phyloP scores from a whole-genome alignment of 2,888 invertebrate species.

The Watsonalla binaria region DNA sequence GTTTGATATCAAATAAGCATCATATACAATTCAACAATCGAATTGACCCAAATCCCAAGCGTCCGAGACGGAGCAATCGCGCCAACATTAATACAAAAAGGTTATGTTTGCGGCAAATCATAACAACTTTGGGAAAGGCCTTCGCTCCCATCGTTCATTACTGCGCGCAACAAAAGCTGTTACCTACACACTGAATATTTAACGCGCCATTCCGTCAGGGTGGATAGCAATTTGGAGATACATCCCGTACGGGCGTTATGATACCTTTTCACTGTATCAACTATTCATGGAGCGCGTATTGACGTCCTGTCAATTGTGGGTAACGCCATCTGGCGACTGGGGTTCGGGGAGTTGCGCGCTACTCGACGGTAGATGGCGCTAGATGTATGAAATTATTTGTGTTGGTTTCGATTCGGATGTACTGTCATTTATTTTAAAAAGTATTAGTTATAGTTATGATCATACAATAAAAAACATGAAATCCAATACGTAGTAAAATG shows the following conservation, averaged over 20 bases:
- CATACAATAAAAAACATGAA: too few species aligned
- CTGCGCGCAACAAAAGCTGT: slow-evolving; percentile 63
- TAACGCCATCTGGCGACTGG: slow-evolving; percentile 48
- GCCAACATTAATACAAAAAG: not conserved
- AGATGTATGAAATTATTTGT: slow-evolving; percentile 6
- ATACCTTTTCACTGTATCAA: slow-evolving; percentile 51
- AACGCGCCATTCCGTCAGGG: slow-evolving; percentile 56
- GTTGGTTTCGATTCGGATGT: not conserved
- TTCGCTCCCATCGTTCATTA: slow-evolving; percentile 57
- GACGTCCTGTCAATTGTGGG: slow-evolving; percentile 43
- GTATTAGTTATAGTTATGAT: too few species aligned
- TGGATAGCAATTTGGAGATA: slow-evolving; percentile 64
- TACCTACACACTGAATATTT: slow-evolving; percentile 68
- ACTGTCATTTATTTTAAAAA: not conserved
- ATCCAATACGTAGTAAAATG: too few species aligned
- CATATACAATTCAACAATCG: not conserved
- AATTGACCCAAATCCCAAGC: not conserved
- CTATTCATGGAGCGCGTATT: slow-evolving; percentile 60
- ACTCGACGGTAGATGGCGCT: slow-evolving; percentile 34
- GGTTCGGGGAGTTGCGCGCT: slow-evolving; percentile 20
- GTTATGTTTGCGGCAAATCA: slow-evolving; percentile 10
- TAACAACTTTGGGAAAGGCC: slow-evolving; percentile 25
- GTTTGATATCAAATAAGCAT: too few species aligned
- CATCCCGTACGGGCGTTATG: slow-evolving; percentile 56
- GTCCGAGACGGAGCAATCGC: not conserved